Evolutionary conservation across 2,888 invertebrate genomes (phyloP).

Genomic region (Patella ulyssiponensis): DNA sequence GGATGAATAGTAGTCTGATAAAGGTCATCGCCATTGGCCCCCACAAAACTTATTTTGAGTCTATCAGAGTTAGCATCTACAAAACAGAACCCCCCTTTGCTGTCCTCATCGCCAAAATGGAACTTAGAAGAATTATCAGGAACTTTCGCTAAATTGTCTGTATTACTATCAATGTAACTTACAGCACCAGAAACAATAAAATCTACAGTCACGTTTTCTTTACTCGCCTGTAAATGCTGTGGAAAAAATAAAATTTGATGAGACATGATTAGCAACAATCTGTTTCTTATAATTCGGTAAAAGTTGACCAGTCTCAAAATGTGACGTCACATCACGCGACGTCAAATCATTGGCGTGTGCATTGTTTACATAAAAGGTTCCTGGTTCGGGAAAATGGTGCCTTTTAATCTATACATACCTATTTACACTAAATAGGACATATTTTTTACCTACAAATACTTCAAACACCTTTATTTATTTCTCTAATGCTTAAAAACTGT

Average conservation of each 20-base stretch:
- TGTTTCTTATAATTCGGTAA: too few species aligned
- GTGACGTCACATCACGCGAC: too few species aligned
- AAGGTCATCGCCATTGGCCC: conserved; percentile 46
- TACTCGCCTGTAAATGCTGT: conserved; percentile 54
- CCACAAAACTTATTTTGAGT: conserved; percentile 56
- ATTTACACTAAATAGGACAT: too few species aligned
- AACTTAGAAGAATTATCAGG: conserved; percentile 58
- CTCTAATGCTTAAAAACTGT: too few species aligned
- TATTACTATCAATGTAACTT: conserved; percentile 67
- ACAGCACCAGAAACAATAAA: conserved; percentile 73
- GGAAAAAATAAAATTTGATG: conserved; percentile 16
- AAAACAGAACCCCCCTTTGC: conserved; percentile 66
- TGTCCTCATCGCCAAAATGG: conserved; percentile 64
- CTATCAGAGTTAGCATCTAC: conserved; percentile 47
- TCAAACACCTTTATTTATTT: too few species aligned
- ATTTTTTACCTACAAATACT: too few species aligned
- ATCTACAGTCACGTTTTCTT: conserved; percentile 54
- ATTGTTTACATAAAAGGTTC: too few species aligned
- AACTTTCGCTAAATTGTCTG: conserved; percentile 56
- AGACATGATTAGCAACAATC: neutral
- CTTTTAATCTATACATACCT: too few species aligned
- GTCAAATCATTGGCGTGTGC: too few species aligned
- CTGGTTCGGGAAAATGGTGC: too few species aligned
- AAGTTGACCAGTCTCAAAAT: too few species aligned
- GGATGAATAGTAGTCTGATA: conserved; percentile 50